Conservation (phyloP, 2,113 vertebrate genomes). For the Heterochromis multidens region DNA sequence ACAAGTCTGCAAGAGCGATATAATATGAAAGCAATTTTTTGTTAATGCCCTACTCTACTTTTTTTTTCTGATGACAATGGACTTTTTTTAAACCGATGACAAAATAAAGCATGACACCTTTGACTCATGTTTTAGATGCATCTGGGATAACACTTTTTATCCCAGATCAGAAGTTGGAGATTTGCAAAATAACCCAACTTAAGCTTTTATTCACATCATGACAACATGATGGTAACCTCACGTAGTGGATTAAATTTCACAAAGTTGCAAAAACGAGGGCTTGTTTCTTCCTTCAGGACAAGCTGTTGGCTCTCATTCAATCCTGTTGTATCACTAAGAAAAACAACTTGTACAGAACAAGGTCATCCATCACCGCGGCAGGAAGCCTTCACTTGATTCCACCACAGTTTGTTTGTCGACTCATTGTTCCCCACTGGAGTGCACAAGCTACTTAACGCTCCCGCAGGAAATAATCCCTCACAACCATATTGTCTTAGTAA, state of each 20-base stretch:
- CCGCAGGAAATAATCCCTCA: conserved; percentile 34
- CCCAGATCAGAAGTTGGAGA: neutral
- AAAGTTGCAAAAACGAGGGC: neutral
- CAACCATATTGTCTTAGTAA: neutral
- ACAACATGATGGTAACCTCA: neutral
- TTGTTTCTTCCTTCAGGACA: neutral
- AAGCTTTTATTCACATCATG: neutral
- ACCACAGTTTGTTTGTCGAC: conserved; percentile 20
- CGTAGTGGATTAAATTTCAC: neutral
- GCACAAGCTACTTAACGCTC: conserved; percentile 8
- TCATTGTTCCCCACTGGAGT: conserved; percentile 42
- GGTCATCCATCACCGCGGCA: neutral
- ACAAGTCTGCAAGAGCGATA: neutral
- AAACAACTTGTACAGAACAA: neutral
- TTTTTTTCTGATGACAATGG: neutral
- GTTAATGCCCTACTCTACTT: no score
- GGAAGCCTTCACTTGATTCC: conserved; percentile 46
- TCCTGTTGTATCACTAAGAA: neutral
- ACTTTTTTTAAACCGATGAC: neutral
- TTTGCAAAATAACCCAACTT: neutral
- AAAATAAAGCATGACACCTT: neutral
- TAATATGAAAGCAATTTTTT: no score
- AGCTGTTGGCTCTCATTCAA: neutral
- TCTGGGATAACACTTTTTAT: neutral
- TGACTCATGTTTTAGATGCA: neutral